Percentiles rank a stretch among this genome's conserved stretches.
Evolutionary conservation across 2,113 vertebrate genomes (phyloP).

Genomic region (Raja brachyura): DNA sequence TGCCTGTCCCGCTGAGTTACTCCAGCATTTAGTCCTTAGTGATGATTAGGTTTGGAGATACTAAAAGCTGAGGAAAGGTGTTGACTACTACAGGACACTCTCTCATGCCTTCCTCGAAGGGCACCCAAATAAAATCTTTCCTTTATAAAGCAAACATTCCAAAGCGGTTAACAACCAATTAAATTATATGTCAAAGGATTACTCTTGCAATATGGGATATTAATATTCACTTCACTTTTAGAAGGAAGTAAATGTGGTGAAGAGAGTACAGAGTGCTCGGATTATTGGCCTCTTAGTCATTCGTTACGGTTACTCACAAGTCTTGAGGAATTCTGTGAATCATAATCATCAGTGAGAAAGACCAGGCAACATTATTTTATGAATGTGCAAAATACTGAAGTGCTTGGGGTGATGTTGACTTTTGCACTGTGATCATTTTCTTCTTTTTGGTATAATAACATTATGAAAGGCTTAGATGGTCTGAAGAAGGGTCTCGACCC

Average conservation of each 20-base stretch:
- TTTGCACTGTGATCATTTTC: neutral
- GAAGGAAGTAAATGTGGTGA: neutral
- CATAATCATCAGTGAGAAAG: neutral
- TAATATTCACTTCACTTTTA: neutral
- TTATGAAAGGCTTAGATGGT: no score
- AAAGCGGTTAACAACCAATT: no score
- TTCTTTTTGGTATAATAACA: no score
- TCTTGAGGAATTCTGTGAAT: neutral
- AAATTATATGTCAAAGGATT: no score
- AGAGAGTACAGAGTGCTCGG: neutral
- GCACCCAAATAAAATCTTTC: neutral
- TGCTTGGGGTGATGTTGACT: neutral
- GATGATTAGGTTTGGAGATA: no score
- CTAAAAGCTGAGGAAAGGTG: no score
- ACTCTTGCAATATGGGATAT: no score
- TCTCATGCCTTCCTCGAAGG: neutral
- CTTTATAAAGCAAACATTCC: no score
- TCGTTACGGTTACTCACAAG: neutral
- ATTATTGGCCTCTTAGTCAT: neutral
- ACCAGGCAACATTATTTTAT: neutral
- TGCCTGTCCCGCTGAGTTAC: no score
- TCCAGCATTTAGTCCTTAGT: no score
- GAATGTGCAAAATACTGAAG: neutral
- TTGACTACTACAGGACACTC: neutral
- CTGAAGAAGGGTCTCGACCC: no score